These are phyloP conservation scores for Pogonocichla stellata DNA, from an alignment of 2,113 vertebrate genomes.

Conservation along the genomic window DNA sequence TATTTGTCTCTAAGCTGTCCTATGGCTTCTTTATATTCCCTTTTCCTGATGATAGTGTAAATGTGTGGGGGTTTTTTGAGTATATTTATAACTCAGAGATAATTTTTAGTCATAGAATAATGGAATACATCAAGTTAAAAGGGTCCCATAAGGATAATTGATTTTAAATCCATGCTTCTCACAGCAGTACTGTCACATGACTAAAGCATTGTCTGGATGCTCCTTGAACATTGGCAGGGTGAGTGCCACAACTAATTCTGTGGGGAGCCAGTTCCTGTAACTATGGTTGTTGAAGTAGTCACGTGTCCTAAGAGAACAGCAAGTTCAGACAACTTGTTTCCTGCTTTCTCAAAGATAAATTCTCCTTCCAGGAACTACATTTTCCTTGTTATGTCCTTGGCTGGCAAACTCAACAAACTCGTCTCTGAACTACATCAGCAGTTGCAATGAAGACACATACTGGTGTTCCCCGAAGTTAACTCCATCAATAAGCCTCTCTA, in stretches of 20 bases:
- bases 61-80: accelerated
- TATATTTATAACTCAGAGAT: not conserved
- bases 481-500: not conserved
- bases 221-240: not conserved
- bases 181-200: not conserved
- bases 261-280: not conserved
- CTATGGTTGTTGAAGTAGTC: not conserved
- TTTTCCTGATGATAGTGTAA: not conserved
- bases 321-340: not conserved
- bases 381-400: not conserved
- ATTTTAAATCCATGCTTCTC: not conserved
- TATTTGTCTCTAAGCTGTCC: not conserved
- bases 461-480: not conserved
- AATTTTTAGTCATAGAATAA: not conserved
- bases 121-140: not conserved
- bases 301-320: not conserved
- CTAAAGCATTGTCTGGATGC: not conserved
- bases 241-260: not conserved
- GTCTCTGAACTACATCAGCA: not conserved
- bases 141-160: accelerated
- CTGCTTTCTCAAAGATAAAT: not conserved
- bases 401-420: not conserved
- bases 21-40: not conserved
- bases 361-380: not conserved
- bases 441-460: not conserved